These are phyloP conservation scores for Leptinotarsa lineolata DNA, from an alignment of 1,140 invertebrate species.

Conservation along the genomic window DNA sequence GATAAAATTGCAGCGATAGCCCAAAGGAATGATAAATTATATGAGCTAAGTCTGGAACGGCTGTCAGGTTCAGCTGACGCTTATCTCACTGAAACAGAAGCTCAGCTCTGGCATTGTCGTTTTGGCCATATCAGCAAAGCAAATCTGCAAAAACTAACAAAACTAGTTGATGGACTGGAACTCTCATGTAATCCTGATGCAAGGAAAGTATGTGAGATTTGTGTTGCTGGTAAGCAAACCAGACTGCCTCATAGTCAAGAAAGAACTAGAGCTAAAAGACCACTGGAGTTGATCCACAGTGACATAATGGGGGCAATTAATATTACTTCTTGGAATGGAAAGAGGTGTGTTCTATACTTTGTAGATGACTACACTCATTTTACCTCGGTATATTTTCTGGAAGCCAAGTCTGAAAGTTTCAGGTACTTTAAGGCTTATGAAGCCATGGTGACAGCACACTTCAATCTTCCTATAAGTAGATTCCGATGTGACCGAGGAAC, in stretches of 20 bases:
- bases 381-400: slow-evolving; percentile 48
- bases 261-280: neutral
- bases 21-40: slow-evolving; percentile 3
- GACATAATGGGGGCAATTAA: slow-evolving; percentile 53
- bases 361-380: slow-evolving; percentile 54
- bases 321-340: slow-evolving; percentile 45
- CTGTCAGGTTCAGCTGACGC: neutral
- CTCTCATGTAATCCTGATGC: neutral
- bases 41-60: neutral
- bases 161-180: neutral
- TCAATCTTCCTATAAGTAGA: slow-evolving; percentile 28
- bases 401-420: slow-evolving; percentile 50
- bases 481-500: slow-evolving; percentile 38
- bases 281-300: slow-evolving; percentile 51
- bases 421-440: slow-evolving; percentile 44
- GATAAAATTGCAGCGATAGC: neutral
- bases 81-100: neutral
- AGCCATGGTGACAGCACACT: slow-evolving; percentile 27
- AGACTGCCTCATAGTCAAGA: neutral
- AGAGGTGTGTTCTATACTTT: slow-evolving; percentile 52
- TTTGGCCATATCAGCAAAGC: neutral
- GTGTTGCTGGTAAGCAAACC: slow-evolving; percentile 1
- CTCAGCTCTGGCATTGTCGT: neutral
- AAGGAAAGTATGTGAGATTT: neutral
- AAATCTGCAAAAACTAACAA: neutral